A percentile compares a stretch with the other conserved stretches of the same genome.
These are phyloP conservation scores for Chymomyza fuscimana DNA, from an alignment of 2,888 invertebrate species.

Conservation along the genomic window DNA sequence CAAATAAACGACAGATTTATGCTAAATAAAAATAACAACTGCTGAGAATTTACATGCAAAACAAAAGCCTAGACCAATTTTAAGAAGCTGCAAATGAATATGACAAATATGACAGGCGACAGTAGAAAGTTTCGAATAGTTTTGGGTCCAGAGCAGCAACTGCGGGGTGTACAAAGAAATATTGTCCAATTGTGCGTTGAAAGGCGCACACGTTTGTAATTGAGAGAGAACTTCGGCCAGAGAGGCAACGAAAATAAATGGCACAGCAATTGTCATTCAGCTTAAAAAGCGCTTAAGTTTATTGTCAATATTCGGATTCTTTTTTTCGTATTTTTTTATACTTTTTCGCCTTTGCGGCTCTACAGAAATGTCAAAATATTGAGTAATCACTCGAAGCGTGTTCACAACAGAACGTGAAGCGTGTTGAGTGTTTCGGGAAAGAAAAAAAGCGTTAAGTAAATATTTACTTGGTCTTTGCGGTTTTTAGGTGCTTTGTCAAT, in stretches of 20 bases:
- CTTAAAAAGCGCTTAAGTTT: conserved; percentile 68
- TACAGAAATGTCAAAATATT: conserved; percentile 69
- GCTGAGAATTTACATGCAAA: conserved; percentile 2
- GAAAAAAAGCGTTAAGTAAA: conserved; percentile 54
- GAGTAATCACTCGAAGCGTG: conserved; percentile 65
- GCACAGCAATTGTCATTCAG: conserved; percentile 74
- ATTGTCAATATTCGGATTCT: conserved; percentile 66
- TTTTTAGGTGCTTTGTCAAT: conserved; percentile 44
- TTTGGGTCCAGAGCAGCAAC: conserved; percentile 25
- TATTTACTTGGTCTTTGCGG: conserved; percentile 48
- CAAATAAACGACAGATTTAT: conserved; percentile 50
- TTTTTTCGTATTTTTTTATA: conserved; percentile 5
- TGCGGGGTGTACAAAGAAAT: conserved; percentile 44
- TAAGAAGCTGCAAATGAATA: conserved; percentile 61
- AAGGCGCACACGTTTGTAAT: conserved; percentile 26
- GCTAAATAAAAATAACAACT: conserved; percentile 54
- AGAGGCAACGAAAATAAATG: conserved; percentile 43
- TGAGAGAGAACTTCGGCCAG: neutral
- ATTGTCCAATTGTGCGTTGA: conserved; percentile 56
- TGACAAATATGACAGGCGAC: conserved; percentile 65
- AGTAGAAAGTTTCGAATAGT: conserved; percentile 60
- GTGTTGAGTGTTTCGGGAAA: conserved; percentile 26
- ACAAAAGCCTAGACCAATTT: conserved; percentile 63
- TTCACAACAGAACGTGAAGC: conserved; percentile 37
- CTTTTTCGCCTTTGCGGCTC: conserved; percentile 14